Conservation (phyloP, 2,113 vertebrate genomes). For the Pelecanoides urinatrix region DNA sequence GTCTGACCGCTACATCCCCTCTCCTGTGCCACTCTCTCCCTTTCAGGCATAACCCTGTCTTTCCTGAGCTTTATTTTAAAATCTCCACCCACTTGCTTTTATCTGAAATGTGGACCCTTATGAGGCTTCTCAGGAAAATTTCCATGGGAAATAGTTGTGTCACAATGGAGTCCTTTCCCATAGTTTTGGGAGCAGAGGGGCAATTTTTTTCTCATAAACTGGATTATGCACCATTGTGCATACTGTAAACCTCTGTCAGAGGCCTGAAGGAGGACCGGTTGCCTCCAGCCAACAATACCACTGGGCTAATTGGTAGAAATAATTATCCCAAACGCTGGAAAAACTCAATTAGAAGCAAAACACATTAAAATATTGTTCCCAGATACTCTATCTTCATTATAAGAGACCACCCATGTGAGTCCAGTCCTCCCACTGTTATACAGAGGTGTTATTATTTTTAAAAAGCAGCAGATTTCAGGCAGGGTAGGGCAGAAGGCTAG, state of each 20-base stretch:
- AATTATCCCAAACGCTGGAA: slow-evolving; percentile 59
- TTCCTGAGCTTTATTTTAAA: background rate
- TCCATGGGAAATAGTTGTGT: slow-evolving; percentile 48
- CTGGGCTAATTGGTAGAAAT: slow-evolving; percentile 65
- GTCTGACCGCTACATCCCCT: background rate
- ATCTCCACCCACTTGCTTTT: background rate
- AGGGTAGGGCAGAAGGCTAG: background rate
- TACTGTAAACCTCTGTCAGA: slow-evolving; percentile 60
- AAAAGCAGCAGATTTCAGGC: background rate
- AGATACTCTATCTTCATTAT: slow-evolving; percentile 61
- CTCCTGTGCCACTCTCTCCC: background rate
- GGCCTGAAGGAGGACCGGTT: slow-evolving; percentile 32
- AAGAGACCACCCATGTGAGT: slow-evolving; percentile 52
- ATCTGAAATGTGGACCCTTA: background rate
- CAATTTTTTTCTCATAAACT: slow-evolving; percentile 56
- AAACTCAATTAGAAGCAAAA: slow-evolving; percentile 63
- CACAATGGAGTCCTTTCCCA: slow-evolving; percentile 1
- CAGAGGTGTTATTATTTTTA: slow-evolving; percentile 29
- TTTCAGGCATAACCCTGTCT: background rate
- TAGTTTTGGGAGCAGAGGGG: slow-evolving; percentile 37
- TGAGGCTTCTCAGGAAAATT: slow-evolving; percentile 19
- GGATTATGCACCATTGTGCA: slow-evolving; percentile 42
- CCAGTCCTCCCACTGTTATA: background rate
- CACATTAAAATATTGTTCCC: slow-evolving; percentile 57
- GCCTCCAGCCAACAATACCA: slow-evolving; percentile 54